Percentiles rank a stretch among this genome's conserved stretches.
phyloP scores from a whole-genome alignment of 2,888 invertebrate species.

The Apodemia duryi region DNA sequence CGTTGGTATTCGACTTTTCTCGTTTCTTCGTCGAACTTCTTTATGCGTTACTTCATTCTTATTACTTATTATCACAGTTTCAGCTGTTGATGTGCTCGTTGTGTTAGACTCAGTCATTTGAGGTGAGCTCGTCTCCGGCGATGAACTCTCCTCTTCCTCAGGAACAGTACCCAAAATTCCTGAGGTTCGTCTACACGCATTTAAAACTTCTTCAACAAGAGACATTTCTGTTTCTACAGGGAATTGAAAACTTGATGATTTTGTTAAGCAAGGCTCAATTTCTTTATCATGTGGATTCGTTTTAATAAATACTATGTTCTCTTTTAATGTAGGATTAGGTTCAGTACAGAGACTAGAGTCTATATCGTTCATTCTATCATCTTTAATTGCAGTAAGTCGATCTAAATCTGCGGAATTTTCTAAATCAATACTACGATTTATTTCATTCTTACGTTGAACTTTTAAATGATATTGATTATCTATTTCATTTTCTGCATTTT shows the following conservation, averaged over 20 bases:
- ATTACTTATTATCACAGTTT: conserved; percentile 84
- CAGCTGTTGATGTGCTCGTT: conserved; percentile 84
- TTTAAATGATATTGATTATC: conserved; percentile 63
- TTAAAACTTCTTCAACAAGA: conserved; percentile 67
- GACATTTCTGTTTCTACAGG: conserved; percentile 60
- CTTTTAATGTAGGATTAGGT: conserved; percentile 58
- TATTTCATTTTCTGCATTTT: conserved; percentile 66
- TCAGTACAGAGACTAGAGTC: conserved; percentile 60
- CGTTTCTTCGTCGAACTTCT: conserved; percentile 62
- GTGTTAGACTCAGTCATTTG: conserved; percentile 83
- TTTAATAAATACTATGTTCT: conserved; percentile 56
- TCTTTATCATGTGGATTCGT: conserved; percentile 47
- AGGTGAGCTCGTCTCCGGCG: conserved; percentile 71
- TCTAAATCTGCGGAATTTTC: conserved; percentile 47
- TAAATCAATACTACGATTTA: conserved; percentile 61
- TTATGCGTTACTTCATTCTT: conserved; percentile 60
- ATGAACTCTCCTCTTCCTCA: conserved; percentile 81
- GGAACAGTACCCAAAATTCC: conserved; percentile 78
- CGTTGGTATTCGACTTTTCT: conserved; percentile 79
- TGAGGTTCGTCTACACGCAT: conserved; percentile 64
- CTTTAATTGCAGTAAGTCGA: conserved; percentile 42
- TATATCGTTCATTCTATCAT: conserved; percentile 52
- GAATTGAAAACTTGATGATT: conserved; percentile 62
- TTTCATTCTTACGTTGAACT: conserved; percentile 71
- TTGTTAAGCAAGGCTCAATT: conserved; percentile 49